Evolutionary conservation across 1,140 invertebrate species (phyloP), one percentile per base, ranked within the genome.

Genomic region (Atta colombica): DNA sequence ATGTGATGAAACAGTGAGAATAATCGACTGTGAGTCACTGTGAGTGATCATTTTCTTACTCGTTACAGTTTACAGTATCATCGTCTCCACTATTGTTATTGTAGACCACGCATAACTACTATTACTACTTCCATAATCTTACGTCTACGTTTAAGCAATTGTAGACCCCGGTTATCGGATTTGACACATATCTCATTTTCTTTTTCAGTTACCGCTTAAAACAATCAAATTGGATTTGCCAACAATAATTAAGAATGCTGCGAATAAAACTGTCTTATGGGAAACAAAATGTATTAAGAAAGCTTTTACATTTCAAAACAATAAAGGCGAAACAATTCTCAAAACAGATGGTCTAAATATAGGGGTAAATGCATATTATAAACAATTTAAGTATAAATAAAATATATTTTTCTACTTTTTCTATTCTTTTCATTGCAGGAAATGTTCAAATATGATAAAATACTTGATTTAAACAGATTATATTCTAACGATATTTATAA

Each of bases 291-390:
- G 97, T 49, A 99, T 99, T 61, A 98, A 97, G 93, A 96, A 97
- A 75, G 98, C 98, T 3, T 98, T 99, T 81, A 97, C 96, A 3
- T 97, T 96, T 88, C 96, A 96, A 96, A 96, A 96, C 90, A 93
- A 94, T 35, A 93, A 96, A 75, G 94, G 93, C 3, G 95, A 96
- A 31, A 95, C 97, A 68, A 96, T 97, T 68, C 94, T 99, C 0
- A 98, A 98, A 94, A 99, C 99, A 1, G 99, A 99, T 93, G 99
- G 99, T 5, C 98, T 99, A 18, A 99, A 99, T 93, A 97, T 99
- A 86, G 95, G 96, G 81, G 97, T 97, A 95, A 95, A 94, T 94
- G 63, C 61, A 85, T 61, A 49, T 45, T 2, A 51, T 63, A 8
- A 21, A 10, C 12, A 61, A 84, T 58, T 7, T 28, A 39, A 39